Conservation (phyloP, 2,113 vertebrate genomes). For the Gobiocypris rarus region DNA sequence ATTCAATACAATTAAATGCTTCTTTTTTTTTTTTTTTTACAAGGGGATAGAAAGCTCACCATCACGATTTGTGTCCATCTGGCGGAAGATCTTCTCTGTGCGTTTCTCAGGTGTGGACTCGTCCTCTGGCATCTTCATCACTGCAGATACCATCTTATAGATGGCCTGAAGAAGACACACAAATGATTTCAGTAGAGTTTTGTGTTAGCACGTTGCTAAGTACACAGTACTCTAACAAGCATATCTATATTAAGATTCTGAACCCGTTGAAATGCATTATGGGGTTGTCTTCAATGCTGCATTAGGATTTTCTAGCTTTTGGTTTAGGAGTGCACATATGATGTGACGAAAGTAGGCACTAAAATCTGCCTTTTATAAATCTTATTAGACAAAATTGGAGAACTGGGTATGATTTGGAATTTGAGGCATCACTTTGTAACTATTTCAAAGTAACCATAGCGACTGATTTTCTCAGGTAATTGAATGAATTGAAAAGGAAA, state of each 20-base stretch:
- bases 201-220: neutral
- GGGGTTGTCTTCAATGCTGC: neutral
- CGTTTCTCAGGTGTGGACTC: slow-evolving; percentile 98
- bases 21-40: neutral
- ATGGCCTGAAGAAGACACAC: slow-evolving; percentile 82
- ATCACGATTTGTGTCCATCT: slow-evolving; percentile 98
- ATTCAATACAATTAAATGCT: neutral
- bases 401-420: neutral
- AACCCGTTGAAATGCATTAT: neutral
- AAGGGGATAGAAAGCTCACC: slow-evolving; percentile 74
- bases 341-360: neutral
- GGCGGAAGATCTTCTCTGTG: slow-evolving; percentile 98
- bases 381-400: slow-evolving; percentile 16
- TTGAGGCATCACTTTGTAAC: neutral
- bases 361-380: neutral
- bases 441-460: neutral
- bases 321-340: neutral
- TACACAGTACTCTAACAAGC: neutral
- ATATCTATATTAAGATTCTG: neutral
- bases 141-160: slow-evolving; percentile 99
- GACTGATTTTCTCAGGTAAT: neutral
- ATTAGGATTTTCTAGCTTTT: neutral
- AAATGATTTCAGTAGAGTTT: neutral
- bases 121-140: slow-evolving; percentile 99
- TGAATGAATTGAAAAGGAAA: neutral